phyloP scores from a whole-genome alignment of 2,797 vertebrate genomes.

The Spinus olivaceus region DNA sequence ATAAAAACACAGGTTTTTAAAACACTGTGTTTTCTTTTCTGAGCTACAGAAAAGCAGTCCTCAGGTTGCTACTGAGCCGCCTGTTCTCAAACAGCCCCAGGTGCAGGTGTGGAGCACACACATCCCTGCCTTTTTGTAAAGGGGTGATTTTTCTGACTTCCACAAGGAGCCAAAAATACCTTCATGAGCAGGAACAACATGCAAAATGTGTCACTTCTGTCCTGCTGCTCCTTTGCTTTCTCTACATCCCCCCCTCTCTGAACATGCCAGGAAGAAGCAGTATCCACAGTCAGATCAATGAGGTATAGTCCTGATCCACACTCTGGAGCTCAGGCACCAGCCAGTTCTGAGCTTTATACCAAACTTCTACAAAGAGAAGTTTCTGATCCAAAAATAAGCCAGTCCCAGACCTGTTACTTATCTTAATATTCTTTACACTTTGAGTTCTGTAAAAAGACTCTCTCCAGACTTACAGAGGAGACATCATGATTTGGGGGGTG shows the following conservation, averaged over 20 bases:
- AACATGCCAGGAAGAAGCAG: not conserved
- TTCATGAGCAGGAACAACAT: not conserved
- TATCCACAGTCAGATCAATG: rapidly evolving
- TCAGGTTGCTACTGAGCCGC: not conserved
- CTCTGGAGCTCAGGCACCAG: not conserved
- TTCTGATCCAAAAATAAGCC: not conserved
- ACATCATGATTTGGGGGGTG: not conserved
- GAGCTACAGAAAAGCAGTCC: not conserved
- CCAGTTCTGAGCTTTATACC: not conserved
- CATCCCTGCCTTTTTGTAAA: not conserved
- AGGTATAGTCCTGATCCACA: rapidly evolving
- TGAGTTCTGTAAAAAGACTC: not conserved
- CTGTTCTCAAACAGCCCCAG: not conserved
- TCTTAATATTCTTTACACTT: not conserved
- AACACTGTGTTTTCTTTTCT: not conserved
- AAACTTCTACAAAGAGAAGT: not conserved
- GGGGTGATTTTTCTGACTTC: not conserved
- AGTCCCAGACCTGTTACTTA: not conserved
- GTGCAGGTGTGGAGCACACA: not conserved
- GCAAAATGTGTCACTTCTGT: not conserved
- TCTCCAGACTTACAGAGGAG: not conserved
- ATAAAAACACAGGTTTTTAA: not conserved
- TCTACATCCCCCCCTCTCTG: not conserved
- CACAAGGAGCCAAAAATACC: not conserved
- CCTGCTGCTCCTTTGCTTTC: not conserved